Evolutionary conservation across 2,888 invertebrate genomes (phyloP), one percentile per base, ranked within the genome.

Genomic region (Brenthis hecate): DNA sequence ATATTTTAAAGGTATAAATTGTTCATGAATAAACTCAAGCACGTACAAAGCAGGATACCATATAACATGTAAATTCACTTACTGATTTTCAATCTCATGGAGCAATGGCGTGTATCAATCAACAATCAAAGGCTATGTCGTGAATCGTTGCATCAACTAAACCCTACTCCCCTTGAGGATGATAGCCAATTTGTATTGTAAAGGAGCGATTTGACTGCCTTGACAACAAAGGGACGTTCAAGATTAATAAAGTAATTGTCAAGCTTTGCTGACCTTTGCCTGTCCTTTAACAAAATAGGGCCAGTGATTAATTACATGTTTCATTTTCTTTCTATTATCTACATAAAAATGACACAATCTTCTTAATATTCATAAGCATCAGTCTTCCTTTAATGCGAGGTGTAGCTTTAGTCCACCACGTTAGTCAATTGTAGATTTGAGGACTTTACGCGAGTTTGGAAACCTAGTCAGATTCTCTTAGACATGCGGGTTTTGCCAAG

Each of bases 141-240:
- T 65, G 57, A 58, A 60, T 58, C 51, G 60, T 36, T 60, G 61
- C 66, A 66, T 61, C 66, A 48, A 55, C 14, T 60, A 32, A 57
- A 50, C 51, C 51, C 43, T n/a, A n/a, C 19, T 63, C 50, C 57
- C 63, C 51, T 47, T 50, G 23, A 47, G 64, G 67, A 61, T 68
- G 69, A 73, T 72, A 70, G 70, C 58, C 72, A 72, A 73, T 72
- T 68, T 73, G 73, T 70, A 61, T 70, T 66, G 72, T 72, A 72
- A 68, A 70, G 65, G 61, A 62, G 68, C 68, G 54, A 64, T 66
- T 65, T 65, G 64, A 64, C 66, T 50, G 63, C 56, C 57, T 57
- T 57, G 56, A 65, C 8, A 36, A 53, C 54, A 60, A 60, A 36
- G 60, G 28, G 47, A 32, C 60, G 60, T 47, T 53, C 47, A 54